Base-by-base conservation (phyloP, 2,888 invertebrate species). In the Drosophila prolongata region DNA sequence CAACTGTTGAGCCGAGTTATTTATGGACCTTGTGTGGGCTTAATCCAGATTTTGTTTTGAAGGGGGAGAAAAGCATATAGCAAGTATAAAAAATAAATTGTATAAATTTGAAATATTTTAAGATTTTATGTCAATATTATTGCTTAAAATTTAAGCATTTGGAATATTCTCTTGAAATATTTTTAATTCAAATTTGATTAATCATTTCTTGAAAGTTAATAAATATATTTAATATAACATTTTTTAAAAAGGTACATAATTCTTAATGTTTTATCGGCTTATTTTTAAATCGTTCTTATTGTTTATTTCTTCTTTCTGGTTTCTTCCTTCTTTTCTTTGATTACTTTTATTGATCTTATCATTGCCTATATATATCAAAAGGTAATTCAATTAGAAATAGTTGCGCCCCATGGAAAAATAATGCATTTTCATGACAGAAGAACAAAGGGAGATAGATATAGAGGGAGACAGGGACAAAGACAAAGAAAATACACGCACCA, bases 341-440 rank as follows among this genome's bases (percentile, higher is more conserved):
- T 11, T 19, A 3, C 6, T 14, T 40, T 11, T 11, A 19, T 30
- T 34, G 57, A 61, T 61, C 47, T 49, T 62, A 62, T 62, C 40
- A 47, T 35, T 49, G n/a, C 38, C 54, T 66, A 67, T 67, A 54
- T 67, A 67, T 65, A 24, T 65, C 54, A 38, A 46, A 54, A 54
- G 24, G 55, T 70, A 68, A 68, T 68, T 68, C 59, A 58, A 68
- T 73, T 56, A 64, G 59, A 60, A 56, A 52, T 59, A 57, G 58
- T 57, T 74, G 44, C 53, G 46, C 19, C 30, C 27, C 43, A 53
- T 46, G 35, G 70, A 65, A 67, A 78, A 82, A 70, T 76, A 82
- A 68, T 80, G 84, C 76, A 81, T 81, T 81, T 83, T 82, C 83
- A 83, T 70, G 86, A 58, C 68, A 74, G 55, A 52, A 65, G 54